These are phyloP conservation scores for Prinia subflava DNA, from an alignment of 2,113 vertebrate genomes.

Conservation along the genomic window DNA sequence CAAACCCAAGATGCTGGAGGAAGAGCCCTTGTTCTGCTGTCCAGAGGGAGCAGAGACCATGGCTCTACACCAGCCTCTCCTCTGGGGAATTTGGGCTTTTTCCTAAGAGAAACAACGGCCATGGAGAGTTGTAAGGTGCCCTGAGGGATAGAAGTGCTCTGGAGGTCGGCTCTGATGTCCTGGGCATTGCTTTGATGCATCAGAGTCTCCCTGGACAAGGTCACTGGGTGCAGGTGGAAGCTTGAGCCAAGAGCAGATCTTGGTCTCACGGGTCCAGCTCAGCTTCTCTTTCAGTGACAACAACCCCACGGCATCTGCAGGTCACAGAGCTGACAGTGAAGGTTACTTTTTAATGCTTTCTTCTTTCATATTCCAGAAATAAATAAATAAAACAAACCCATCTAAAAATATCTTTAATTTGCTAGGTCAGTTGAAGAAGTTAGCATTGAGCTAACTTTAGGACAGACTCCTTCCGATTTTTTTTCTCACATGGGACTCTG, in stretches of 20 bases:
- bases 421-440: not conserved
- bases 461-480: not conserved
- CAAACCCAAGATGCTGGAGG: not conserved
- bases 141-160: not conserved
- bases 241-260: not conserved
- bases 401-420: not conserved
- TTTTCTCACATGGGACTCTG: not conserved
- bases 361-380: not conserved
- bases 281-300: not conserved
- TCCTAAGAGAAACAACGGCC: not conserved
- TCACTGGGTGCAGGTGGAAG: not conserved
- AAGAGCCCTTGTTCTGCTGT: not conserved
- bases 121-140: not conserved
- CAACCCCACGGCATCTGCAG: not conserved
- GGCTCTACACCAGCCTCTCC: not conserved
- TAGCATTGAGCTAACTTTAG: not conserved
- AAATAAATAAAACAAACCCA: not conserved
- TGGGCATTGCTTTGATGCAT: accelerated
- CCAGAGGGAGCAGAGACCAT: not conserved
- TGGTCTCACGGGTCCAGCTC: not conserved
- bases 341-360: not conserved
- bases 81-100: not conserved
- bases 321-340: not conserved
- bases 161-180: not conserved
- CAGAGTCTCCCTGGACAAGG: not conserved